These are phyloP conservation scores for Pogonocherus hispidulus DNA, from an alignment of 2,888 invertebrate genomes.

Conservation along the genomic window DNA sequence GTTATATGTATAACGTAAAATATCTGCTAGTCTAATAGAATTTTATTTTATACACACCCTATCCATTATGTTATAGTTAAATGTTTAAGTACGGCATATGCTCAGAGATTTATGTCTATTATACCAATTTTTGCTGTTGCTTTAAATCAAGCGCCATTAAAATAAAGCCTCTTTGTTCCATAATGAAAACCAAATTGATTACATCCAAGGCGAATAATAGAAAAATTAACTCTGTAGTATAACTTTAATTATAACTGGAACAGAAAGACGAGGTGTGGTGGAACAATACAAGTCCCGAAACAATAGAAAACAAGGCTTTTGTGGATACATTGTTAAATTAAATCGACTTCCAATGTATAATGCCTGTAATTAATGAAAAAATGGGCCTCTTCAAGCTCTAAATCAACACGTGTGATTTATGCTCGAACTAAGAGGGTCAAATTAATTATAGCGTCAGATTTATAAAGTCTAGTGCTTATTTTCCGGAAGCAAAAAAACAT, in stretches of 20 bases:
- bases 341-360: slow-evolving; percentile 34
- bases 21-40: too few relatives aligned
- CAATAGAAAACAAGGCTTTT: slow-evolving; percentile 35
- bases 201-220: slow-evolving; percentile 25
- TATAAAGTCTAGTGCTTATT: slow-evolving; percentile 25
- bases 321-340: slow-evolving; percentile 32
- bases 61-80: too few relatives aligned
- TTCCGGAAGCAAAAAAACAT: slow-evolving; percentile 15
- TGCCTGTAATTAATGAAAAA: slow-evolving; percentile 36
- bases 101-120: too few relatives aligned
- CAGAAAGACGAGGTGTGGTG: slow-evolving; percentile 27
- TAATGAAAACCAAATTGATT: slow-evolving; percentile 25
- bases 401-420: slow-evolving; percentile 33
- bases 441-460: slow-evolving; percentile 27
- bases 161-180: slow-evolving; percentile 3
- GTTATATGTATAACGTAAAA: too few relatives aligned
- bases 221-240: slow-evolving; percentile 31
- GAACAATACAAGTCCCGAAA: slow-evolving; percentile 33
- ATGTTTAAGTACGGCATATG: too few relatives aligned
- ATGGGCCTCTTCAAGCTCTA: slow-evolving; percentile 19
- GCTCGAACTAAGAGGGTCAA: slow-evolving; percentile 17
- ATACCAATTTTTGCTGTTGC: neutral
- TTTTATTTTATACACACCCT: too few relatives aligned
- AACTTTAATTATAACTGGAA: slow-evolving; percentile 31
- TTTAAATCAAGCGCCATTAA: neutral